These are phyloP conservation scores for Antheraea yamamai DNA, from an alignment of 2,888 invertebrate genomes.

Conservation along the genomic window DNA sequence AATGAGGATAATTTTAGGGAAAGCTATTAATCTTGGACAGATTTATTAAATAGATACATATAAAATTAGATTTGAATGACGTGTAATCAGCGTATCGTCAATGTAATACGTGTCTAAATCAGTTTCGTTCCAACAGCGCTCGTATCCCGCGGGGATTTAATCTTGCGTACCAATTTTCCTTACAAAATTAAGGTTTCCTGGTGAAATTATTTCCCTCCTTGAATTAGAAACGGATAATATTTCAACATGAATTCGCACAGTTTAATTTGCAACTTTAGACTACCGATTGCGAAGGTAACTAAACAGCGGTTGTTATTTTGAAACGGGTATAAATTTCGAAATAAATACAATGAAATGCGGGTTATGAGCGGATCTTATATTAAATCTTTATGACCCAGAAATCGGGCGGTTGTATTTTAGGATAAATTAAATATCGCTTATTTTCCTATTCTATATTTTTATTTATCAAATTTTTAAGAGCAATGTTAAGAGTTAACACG, in stretches of 20 bases:
- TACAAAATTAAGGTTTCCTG: constrained; percentile 1
- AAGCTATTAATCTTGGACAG: background rate
- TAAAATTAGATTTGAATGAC: background rate
- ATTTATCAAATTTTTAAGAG: no score
- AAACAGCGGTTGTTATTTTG: background rate
- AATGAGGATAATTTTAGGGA: background rate
- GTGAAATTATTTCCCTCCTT: constrained; percentile 6
- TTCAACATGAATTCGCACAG: background rate
- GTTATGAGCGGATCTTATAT: background rate
- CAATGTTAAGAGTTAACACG: no score
- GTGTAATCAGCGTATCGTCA: background rate
- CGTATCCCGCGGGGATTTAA: constrained; percentile 9
- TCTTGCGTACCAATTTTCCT: constrained; percentile 13
- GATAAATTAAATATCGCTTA: no score
- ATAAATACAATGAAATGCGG: background rate
- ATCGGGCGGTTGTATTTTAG: no score
- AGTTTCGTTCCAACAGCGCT: background rate
- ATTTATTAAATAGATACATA: background rate
- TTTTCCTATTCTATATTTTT: no score
- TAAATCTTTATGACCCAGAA: background rate
- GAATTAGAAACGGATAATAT: background rate
- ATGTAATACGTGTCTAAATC: constrained; percentile 10
- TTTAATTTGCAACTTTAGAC: background rate
- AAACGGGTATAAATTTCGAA: background rate
- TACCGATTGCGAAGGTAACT: background rate